Evolutionary conservation across 2,888 invertebrate genomes (phyloP), one percentile per base, ranked within the genome.

Genomic region (Andrena praecox): DNA sequence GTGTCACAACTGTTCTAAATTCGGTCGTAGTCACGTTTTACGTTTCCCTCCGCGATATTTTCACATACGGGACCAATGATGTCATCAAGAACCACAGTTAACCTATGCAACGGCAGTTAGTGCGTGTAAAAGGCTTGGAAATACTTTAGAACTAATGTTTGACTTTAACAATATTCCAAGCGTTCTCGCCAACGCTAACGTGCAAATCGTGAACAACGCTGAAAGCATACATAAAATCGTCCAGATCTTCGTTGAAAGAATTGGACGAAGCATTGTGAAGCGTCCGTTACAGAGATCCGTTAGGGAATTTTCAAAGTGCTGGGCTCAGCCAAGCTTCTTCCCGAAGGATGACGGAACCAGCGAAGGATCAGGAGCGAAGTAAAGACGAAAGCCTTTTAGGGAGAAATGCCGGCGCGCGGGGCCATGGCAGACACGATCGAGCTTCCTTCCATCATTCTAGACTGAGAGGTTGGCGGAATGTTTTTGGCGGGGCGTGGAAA

Each of bases 401-500:
- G 12, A 64, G 27, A 52, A 63, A 33, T 24, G 62, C 7, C 42
- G 59, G 71, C 24, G 59, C 71, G 68, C 67, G 76, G 42, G 68
- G 80, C 64, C 67, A 76, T 12, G 33, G 71, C 29, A 72, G 74
- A 73, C 66, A 79, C 73, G 73, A 75, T 75, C 68, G 71, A 69
- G 68, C 42, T 79, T 74, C 16, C 42, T 16, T 42, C 42, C 16
- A 42, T 42, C 16, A 16, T 42, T 42, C 16, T 42, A 16, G 12
- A 16, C 42, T 16, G 42, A 42, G 42, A 42, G 64, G 64, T 42
- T 62, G 64, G 70, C 73, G 48, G 66, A 48, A 64, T 56, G 56
- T 67, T 62, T 80, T 77, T 80, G 77, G 60, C 62, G 52, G 69
- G 70, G 74, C 69, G 76, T 79, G 66, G 69, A 66, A 66, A 50